Evolutionary conservation across 2,888 invertebrate species (phyloP).

Genomic region (Laothoe populi): DNA sequence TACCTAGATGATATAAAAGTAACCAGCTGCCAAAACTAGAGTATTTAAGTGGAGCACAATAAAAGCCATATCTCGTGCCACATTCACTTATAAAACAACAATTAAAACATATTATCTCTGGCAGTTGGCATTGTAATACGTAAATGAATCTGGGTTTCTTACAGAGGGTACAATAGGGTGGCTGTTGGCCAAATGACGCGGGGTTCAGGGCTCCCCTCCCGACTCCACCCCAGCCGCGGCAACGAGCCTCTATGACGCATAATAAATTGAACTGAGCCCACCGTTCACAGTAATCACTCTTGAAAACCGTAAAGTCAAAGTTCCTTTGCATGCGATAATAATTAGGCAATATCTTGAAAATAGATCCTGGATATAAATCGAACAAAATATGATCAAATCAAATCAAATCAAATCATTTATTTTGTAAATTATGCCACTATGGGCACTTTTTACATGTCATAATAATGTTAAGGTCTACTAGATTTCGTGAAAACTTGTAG

Average conservation of each 20-base stretch:
- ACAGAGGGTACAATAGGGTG: constrained; percentile 41
- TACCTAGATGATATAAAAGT: background rate
- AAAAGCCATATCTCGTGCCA: no score
- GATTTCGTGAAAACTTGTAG: no score
- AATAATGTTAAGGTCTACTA: no score
- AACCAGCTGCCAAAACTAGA: background rate
- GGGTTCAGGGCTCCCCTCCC: constrained; percentile 23
- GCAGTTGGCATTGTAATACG: constrained; percentile 32
- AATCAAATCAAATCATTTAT: background rate
- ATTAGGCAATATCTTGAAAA: background rate
- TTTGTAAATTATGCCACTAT: no score
- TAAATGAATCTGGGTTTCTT: constrained; percentile 36
- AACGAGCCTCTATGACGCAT: constrained; percentile 28
- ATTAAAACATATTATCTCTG: constrained; percentile 39
- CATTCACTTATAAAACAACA: constrained; percentile 5
- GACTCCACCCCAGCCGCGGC: background rate
- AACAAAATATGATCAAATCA: no score
- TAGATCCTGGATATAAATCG: background rate
- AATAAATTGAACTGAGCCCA: constrained; percentile 34
- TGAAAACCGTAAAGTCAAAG: constrained; percentile 28
- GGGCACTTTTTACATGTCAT: no score
- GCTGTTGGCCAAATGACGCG: constrained; percentile 43
- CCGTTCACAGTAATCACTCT: constrained; percentile 23
- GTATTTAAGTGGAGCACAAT: background rate
- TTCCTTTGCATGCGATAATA: background rate